Percentiles rank a stretch among this genome's conserved stretches.
Conservation (phyloP, 1,140 invertebrate species). For the Nasonia longicornis region DNA sequence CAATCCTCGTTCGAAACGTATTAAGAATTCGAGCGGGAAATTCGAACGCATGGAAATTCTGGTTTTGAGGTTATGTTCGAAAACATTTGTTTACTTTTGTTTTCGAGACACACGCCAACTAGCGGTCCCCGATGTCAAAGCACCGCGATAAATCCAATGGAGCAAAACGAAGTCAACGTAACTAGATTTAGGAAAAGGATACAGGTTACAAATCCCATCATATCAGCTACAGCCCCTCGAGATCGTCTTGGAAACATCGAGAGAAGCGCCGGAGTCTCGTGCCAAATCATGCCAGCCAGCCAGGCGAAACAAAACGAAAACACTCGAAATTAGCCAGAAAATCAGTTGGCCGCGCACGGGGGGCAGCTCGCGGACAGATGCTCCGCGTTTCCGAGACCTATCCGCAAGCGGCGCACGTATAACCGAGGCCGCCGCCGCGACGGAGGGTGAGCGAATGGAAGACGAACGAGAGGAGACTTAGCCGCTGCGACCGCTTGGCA, state of each 20-base stretch:
- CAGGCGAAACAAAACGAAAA: slow-evolving; percentile 2
- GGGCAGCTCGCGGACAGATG: slow-evolving; percentile 16
- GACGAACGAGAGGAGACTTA: slow-evolving; percentile 13
- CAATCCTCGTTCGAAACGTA: background rate
- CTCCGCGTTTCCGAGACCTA: slow-evolving; percentile 50
- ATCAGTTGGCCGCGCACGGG: background rate
- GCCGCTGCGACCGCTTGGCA: slow-evolving; percentile 58
- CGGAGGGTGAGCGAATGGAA: slow-evolving; percentile 36
- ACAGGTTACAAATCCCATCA: background rate
- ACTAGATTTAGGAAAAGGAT: background rate
- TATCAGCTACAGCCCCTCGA: background rate
- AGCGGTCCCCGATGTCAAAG: too few relatives aligned
- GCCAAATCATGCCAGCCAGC: slow-evolving; percentile 8
- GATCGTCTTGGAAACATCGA: background rate
- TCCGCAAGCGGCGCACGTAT: slow-evolving; percentile 65
- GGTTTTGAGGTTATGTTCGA: too few relatives aligned
- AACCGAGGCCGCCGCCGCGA: slow-evolving; percentile 41
- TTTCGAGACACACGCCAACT: too few relatives aligned
- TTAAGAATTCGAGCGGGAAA: too few relatives aligned
- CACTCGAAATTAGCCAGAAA: slow-evolving; percentile 28
- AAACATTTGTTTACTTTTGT: too few relatives aligned
- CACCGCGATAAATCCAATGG: too few relatives aligned
- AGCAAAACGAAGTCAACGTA: too few relatives aligned
- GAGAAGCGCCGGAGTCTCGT: background rate
- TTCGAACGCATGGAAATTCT: too few relatives aligned